Evolutionary conservation across 1,140 invertebrate species (phyloP), one percentile per base, ranked within the genome.

Genomic region (Maconellicoccus hirsutus): DNA sequence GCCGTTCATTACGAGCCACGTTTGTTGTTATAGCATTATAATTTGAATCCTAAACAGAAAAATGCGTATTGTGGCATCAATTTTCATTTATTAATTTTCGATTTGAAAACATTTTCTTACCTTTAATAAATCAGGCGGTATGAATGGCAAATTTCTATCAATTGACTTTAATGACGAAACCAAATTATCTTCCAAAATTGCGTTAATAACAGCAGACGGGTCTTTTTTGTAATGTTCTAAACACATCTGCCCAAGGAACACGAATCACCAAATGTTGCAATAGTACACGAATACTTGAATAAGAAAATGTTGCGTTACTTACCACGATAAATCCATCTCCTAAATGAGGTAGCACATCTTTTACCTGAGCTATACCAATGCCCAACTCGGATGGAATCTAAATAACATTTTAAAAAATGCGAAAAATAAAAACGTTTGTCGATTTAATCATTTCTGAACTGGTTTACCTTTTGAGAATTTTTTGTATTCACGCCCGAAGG

Each of bases 291-390:
- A 52, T 16, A 8, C n/a, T 4, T 16, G 4, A 52, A 52, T 52
- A 52, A 52, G 16, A 52, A 52, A 19, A 8, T 52, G 6, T 16
- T 75, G 78, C 22, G 16, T 8, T 66, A 22, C 61, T 25, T 66
- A 85, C 84, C 79, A 83, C 76, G 72, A 87, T 82, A 76, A 87
- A 87, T 72, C 83, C 89, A 76, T 89, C 89, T 0, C 90, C 90
- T 69, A 92, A 80, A 78, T 93, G 84, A 22, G 87, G 88, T 22
- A 96, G 80, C 71, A 94, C 85, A 76, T 94, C 91, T 76, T 86
- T 86, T 1, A 94, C 86, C 79, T 86, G 83, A 27, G 81, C 82
- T 25, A 92, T 86, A 66, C 14, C 61, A 3, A 52, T 16, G 6
- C n/a, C 42, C 16, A 52, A 8, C n/a, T 52, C 42, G 2, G 42